phyloP scores from a whole-genome alignment of 2,797 vertebrate species.

The Parotocinclus haroldoi region DNA sequence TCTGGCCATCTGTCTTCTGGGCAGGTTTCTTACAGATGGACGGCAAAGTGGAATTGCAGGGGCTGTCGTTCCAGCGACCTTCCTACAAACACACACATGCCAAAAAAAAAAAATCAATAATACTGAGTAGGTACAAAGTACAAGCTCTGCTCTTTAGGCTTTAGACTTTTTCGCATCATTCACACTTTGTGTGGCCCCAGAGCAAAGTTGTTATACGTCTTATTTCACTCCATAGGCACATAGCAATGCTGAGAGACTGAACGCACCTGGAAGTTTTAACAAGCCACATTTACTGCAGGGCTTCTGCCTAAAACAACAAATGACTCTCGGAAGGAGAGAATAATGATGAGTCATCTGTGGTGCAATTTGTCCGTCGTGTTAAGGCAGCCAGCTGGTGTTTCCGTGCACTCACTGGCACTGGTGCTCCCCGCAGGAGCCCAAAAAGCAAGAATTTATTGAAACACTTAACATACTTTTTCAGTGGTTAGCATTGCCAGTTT shows the following conservation, averaged over 20 bases:
- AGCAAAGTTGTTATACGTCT: too few species aligned
- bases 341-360: too few species aligned
- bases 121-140: constrained; percentile 8
- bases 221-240: too few species aligned
- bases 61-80: constrained; percentile 94
- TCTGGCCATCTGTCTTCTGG: constrained; percentile 75
- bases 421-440: not conserved
- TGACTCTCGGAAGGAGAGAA: too few species aligned
- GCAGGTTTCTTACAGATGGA: constrained; percentile 93
- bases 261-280: too few species aligned
- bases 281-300: too few species aligned
- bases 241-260: too few species aligned
- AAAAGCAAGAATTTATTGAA: not conserved
- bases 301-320: too few species aligned
- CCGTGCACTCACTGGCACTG: too few species aligned
- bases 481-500: too few species aligned
- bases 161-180: not conserved
- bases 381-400: too few species aligned
- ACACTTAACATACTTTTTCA: not conserved
- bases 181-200: not conserved
- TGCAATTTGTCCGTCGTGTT: too few species aligned
- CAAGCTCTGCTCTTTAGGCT: not conserved
- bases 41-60: constrained; percentile 89
- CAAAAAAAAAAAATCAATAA: constrained; percentile 18
- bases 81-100: constrained; percentile 71